Percentiles rank a stretch among this genome's conserved stretches.
These are phyloP conservation scores for Nothobranchius furzeri DNA, from an alignment of 2,113 vertebrate genomes.

Conservation along the genomic window DNA sequence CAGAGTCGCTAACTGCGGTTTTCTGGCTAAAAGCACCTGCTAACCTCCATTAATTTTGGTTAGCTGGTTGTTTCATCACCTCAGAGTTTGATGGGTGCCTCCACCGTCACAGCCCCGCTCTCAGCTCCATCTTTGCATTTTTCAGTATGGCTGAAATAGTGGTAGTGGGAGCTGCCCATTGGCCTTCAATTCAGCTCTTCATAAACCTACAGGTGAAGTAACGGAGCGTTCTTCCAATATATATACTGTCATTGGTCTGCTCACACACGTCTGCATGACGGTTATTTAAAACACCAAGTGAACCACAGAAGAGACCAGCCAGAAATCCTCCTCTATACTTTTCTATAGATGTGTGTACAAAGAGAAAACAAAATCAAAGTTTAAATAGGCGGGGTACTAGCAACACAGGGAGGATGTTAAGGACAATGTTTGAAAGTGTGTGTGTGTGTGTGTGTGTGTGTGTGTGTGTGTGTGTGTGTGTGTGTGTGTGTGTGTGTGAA, in stretches of 20 bases:
- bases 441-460: conserved; percentile 31
- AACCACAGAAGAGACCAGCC: conserved; percentile 23
- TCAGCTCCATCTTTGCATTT: too few species aligned
- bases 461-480: conserved; percentile 28
- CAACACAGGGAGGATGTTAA: conserved; percentile 51
- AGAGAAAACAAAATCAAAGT: conserved; percentile 61
- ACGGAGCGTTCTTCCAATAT: too few species aligned
- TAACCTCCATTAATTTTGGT: too few species aligned
- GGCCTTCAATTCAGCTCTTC: too few species aligned
- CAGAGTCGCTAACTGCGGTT: too few species aligned
- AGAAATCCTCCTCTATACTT: conserved; percentile 49
- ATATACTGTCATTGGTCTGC: not conserved
- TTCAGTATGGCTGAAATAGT: too few species aligned
- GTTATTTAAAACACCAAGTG: conserved; percentile 12
- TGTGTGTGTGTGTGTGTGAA: conserved; percentile 24
- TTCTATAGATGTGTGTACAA: conserved; percentile 51
- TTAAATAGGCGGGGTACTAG: conserved; percentile 38
- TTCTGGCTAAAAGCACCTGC: too few species aligned
- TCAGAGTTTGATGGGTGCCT: too few species aligned
- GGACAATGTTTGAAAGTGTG: conserved; percentile 46
- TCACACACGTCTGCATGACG: conserved; percentile 10
- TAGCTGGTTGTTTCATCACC: too few species aligned
- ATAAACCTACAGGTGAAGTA: too few species aligned
- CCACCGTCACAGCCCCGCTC: too few species aligned
- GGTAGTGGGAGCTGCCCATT: too few species aligned